Evolutionary conservation across 2,888 invertebrate genomes (phyloP).

Genomic region (Ectropis crepuscularia): DNA sequence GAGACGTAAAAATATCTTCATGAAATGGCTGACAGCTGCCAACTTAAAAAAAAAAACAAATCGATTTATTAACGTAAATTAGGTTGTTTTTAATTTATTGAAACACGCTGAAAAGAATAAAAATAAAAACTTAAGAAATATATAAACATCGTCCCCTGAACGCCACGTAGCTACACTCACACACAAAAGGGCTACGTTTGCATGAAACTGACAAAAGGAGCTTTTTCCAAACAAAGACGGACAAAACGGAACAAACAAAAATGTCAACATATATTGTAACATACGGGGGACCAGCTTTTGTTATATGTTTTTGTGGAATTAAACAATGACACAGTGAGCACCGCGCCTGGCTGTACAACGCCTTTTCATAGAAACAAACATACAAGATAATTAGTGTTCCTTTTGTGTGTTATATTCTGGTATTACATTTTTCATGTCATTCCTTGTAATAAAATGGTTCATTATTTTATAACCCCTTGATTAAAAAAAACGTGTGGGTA

Average conservation of each 20-base stretch:
- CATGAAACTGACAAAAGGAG: constrained; percentile 62
- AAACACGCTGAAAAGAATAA: neutral
- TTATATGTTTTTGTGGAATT: constrained; percentile 40
- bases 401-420: constrained; percentile 15
- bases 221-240: constrained; percentile 68
- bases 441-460: constrained; percentile 5
- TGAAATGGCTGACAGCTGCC: no score
- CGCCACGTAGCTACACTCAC: constrained; percentile 26
- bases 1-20: no score
- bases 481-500: no score
- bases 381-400: constrained; percentile 32
- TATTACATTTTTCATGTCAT: constrained; percentile 9
- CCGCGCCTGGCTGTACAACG: constrained; percentile 4
- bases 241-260: constrained; percentile 69
- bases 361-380: constrained; percentile 25
- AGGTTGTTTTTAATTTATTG: no score
- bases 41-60: no score
- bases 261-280: constrained; percentile 67
- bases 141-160: constrained; percentile 11
- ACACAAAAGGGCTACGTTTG: constrained; percentile 60
- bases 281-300: constrained; percentile 47
- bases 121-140: constrained; percentile 2
- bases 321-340: constrained; percentile 38
- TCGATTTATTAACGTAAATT: no score
- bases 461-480: neutral